Conservation (phyloP, 2,888 invertebrate genomes). For the Tenodera sinensis region DNA sequence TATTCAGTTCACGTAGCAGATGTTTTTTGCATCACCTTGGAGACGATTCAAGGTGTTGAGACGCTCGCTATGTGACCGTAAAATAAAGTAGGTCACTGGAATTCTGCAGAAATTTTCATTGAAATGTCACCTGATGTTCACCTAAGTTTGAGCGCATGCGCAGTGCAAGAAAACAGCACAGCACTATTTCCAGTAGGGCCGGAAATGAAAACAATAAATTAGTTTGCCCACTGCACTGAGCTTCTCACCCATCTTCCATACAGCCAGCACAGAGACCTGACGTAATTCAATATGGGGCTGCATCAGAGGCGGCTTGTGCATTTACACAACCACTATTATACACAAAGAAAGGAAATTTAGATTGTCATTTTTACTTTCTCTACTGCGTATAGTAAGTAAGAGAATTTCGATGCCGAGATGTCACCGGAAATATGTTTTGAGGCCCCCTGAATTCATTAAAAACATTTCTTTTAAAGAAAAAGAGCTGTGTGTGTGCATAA, state of each 20-base stretch:
- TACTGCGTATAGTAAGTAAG: no score
- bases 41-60: not conserved
- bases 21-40: not conserved
- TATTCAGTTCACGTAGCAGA: no score
- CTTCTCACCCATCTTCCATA: not conserved
- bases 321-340: no score
- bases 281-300: not conserved
- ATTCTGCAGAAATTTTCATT: not conserved
- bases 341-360: no score
- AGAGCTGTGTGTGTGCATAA: no score
- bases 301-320: not conserved
- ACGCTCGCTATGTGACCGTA: not conserved
- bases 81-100: not conserved
- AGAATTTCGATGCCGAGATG: no score
- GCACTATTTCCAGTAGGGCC: not conserved
- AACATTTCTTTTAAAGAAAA: no score
- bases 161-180: not conserved
- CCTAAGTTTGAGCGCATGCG: not conserved
- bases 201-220: constrained; percentile 13
- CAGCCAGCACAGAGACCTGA: not conserved
- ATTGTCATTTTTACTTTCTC: no score
- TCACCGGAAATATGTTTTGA: no score
- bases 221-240: not conserved
- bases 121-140: not conserved
- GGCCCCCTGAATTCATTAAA: no score